These are phyloP conservation scores for Lanius collurio DNA, from an alignment of 2,113 vertebrate genomes.

Conservation along the genomic window DNA sequence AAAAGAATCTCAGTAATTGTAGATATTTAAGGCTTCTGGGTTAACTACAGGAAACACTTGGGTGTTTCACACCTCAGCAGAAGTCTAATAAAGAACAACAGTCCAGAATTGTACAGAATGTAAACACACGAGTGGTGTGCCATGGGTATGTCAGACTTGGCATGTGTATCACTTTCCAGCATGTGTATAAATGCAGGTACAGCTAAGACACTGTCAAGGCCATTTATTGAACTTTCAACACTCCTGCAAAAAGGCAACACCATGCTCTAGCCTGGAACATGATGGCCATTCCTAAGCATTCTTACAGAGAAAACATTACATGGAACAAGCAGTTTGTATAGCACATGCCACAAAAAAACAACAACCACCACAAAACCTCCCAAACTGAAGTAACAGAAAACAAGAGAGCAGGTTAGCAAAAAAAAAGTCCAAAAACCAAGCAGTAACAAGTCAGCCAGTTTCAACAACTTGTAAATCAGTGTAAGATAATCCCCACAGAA, in stretches of 20 bases:
- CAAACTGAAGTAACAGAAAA: neutral
- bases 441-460: fast-evolving
- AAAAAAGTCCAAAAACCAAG: neutral
- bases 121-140: neutral
- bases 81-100: neutral
- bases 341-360: fast-evolving
- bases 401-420: neutral
- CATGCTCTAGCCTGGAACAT: neutral
- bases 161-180: fast-evolving
- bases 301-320: neutral
- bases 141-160: neutral
- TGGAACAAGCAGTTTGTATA: neutral
- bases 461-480: neutral
- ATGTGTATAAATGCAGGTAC: fast-evolving
- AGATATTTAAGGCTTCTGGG: neutral
- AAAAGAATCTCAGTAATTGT: too few species aligned
- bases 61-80: neutral
- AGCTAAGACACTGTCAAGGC: neutral
- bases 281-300: neutral
- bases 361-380: fast-evolving
- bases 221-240: neutral
- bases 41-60: neutral
- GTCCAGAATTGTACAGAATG: fast-evolving
- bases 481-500: fast-evolving
- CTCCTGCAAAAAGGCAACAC: neutral